Evolutionary conservation across 2,113 vertebrate species (phyloP).

Genomic region (Bostrychus sinensis): DNA sequence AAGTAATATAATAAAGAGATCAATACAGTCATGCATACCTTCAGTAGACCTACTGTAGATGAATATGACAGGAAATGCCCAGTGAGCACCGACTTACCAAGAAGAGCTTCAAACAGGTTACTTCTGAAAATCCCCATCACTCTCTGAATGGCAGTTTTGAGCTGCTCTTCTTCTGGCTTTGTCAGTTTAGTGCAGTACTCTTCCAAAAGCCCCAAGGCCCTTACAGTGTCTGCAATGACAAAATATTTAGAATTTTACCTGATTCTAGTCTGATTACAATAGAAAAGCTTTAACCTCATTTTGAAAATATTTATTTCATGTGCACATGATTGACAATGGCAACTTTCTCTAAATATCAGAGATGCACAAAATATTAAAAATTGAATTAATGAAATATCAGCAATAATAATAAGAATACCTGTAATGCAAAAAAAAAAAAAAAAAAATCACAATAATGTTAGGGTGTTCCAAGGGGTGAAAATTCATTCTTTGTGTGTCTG

Average conservation of each 20-base stretch:
- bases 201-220: conserved; percentile 89
- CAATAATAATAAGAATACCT: too few species aligned
- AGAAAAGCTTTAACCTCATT: not conserved
- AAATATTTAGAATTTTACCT: conserved; percentile 4
- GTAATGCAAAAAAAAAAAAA: too few species aligned
- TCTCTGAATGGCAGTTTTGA: conserved; percentile 91
- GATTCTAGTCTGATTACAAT: not conserved
- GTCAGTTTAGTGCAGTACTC: conserved; percentile 91
- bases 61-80: not conserved
- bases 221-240: conserved; percentile 84
- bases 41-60: not conserved
- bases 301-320: not conserved
- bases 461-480: too few species aligned
- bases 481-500: too few species aligned
- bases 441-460: too few species aligned
- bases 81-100: conserved; percentile 83
- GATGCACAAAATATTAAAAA: too few species aligned
- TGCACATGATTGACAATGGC: too few species aligned
- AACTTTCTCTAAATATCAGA: too few species aligned
- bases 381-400: too few species aligned
- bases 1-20: conserved; percentile 10
- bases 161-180: conserved; percentile 88
- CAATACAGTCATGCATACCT: conserved; percentile 10
- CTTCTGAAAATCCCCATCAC: conserved; percentile 94
- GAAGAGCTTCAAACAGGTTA: conserved; percentile 92